Conservation (phyloP, 2,888 invertebrate species). For the Cistogaster globosa region DNA sequence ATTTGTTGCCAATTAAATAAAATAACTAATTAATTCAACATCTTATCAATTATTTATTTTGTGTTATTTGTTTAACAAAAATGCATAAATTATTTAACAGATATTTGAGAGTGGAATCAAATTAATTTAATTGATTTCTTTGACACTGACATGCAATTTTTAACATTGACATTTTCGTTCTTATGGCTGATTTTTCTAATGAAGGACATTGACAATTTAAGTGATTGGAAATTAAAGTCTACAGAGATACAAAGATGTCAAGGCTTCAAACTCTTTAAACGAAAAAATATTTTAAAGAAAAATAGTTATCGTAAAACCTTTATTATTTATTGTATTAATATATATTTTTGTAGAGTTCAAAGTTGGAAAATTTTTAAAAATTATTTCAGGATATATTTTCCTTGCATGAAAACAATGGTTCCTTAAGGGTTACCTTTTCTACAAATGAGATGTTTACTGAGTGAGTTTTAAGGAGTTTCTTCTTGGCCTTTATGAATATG, state of each 20-base stretch:
- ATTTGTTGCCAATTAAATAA: constrained; percentile 58
- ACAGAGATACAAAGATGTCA: background rate
- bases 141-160: constrained; percentile 62
- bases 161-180: constrained; percentile 43
- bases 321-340: no score
- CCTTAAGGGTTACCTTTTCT: no score
- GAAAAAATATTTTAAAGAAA: no score
- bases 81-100: constrained; percentile 55
- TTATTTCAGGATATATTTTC: no score
- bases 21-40: constrained; percentile 44
- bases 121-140: constrained; percentile 62
- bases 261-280: no score
- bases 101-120: constrained; percentile 59
- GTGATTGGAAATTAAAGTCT: background rate
- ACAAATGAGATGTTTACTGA: no score
- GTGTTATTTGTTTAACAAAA: constrained; percentile 20
- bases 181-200: background rate
- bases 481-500: no score
- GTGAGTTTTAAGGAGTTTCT: no score
- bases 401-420: no score
- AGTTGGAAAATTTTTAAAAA: no score
- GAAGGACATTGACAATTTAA: constrained; percentile 38
- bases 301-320: no score
- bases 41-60: constrained; percentile 44
- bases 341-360: no score